A percentile compares a stretch with the other conserved stretches of the same genome.
Conservation (phyloP, 2,113 vertebrate species). For the Pseudorhombus dupliciocellatus region DNA sequence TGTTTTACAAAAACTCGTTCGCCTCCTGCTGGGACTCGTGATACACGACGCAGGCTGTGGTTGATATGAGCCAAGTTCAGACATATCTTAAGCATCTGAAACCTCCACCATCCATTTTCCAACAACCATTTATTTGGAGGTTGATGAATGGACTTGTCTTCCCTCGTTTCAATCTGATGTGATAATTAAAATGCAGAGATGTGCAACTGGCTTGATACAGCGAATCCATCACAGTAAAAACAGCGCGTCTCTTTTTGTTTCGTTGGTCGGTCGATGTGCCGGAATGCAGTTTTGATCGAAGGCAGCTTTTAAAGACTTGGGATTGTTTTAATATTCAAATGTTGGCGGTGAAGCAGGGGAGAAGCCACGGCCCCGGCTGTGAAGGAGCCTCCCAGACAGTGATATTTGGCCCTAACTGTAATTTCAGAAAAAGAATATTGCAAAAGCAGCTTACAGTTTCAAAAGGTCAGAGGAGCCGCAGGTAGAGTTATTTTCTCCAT, state of each 20-base stretch:
- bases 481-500: neutral
- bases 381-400: neutral
- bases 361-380: too few species aligned
- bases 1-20: too few species aligned
- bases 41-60: too few species aligned
- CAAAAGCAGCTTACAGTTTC: neutral
- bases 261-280: slow-evolving; percentile 1
- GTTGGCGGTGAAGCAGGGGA: neutral
- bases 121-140: too few species aligned
- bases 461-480: neutral
- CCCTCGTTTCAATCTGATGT: slow-evolving; percentile 18
- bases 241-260: neutral
- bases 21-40: too few species aligned
- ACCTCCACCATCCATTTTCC: too few species aligned
- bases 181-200: slow-evolving; percentile 8
- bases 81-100: neutral
- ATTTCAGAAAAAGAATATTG: neutral
- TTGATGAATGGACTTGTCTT: slow-evolving; percentile 31
- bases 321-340: neutral
- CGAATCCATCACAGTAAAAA: slow-evolving; percentile 35
- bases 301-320: neutral
- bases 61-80: neutral
- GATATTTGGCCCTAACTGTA: neutral
- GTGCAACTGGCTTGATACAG: neutral
- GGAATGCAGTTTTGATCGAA: neutral